Conservation (phyloP, 2,113 vertebrate genomes). For the Propithecus coquereli region DNA sequence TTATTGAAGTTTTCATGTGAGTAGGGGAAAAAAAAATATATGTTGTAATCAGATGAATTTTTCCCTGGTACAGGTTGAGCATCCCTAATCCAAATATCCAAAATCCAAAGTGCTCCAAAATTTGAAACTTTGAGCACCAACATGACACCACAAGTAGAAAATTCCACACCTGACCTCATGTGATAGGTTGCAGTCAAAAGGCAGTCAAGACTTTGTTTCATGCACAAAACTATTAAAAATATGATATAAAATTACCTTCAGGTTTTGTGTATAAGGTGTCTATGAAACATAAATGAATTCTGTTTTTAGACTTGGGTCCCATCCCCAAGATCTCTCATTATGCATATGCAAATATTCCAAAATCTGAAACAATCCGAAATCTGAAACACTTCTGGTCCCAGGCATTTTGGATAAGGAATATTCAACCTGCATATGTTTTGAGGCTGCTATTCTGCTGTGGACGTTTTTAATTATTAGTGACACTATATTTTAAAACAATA, state of each 20-base stretch:
- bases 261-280: neutral
- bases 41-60: conserved; percentile 15
- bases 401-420: neutral
- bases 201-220: neutral
- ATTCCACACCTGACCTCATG: neutral
- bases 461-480: conserved; percentile 28
- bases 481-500: conserved; percentile 39
- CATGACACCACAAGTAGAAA: neutral
- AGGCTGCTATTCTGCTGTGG: neutral
- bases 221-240: neutral
- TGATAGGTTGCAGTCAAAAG: neutral
- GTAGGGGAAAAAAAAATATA: neutral
- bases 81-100: neutral
- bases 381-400: neutral
- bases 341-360: neutral
- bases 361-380: neutral
- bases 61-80: neutral
- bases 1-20: conserved; percentile 25
- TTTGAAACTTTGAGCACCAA: neutral
- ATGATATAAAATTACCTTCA: neutral
- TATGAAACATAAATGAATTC: neutral
- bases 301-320: neutral
- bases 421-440: neutral
- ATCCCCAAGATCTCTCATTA: neutral
- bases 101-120: neutral